Evolutionary conservation across 1,140 invertebrate species (phyloP).

Genomic region (Hetaerina americana): DNA sequence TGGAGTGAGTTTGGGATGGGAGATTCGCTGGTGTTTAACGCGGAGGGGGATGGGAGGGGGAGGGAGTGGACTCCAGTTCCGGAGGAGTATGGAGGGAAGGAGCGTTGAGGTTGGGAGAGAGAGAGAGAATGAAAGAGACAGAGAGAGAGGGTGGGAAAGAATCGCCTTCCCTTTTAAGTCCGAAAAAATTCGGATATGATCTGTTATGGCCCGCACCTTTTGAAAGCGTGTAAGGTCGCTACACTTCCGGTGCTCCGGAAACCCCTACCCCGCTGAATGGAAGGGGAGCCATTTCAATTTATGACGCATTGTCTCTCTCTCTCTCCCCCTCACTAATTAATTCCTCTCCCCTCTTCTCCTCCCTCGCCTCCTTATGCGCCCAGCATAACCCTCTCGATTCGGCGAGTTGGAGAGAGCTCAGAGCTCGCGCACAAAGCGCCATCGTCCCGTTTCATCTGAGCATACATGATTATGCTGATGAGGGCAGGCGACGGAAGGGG

Average conservation of each 20-base stretch:
- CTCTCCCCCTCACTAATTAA: conserved; percentile 1
- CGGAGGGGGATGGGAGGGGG: no score
- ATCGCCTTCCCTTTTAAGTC: neutral
- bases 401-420: no score
- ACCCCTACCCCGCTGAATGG: neutral
- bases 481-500: neutral
- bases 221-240: neutral
- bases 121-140: no score
- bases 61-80: neutral
- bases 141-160: neutral
- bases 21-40: no score
- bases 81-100: neutral
- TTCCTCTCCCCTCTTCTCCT: neutral
- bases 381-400: no score
- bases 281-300: no score
- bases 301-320: neutral
- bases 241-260: neutral
- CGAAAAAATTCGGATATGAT: neutral
- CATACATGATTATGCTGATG: neutral
- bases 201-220: neutral
- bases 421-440: no score
- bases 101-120: neutral
- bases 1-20: no score
- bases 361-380: no score
- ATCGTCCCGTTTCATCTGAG: neutral